These are phyloP conservation scores for Tenrec ecaudatus DNA, from an alignment of 2,113 vertebrate genomes.

Conservation along the genomic window DNA sequence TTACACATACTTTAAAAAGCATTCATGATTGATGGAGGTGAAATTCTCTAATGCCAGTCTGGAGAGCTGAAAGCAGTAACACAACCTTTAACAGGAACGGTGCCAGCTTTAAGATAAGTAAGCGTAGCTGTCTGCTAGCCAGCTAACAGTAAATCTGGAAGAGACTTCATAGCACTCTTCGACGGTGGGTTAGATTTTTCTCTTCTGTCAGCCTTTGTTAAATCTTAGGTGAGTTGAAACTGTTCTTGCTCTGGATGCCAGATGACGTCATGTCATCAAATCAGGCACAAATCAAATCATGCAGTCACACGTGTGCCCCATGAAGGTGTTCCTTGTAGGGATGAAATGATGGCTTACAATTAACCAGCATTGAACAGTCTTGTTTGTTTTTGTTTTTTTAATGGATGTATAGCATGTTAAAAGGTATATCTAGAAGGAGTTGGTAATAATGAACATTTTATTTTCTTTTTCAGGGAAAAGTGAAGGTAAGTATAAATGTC, in stretches of 20 bases:
- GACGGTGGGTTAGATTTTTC: neutral
- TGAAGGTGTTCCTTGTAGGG: neutral
- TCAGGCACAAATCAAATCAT: neutral
- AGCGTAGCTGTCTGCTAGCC: neutral
- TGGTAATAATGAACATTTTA: slow-evolving; percentile 60
- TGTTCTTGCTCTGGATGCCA: neutral
- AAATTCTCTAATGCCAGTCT: slow-evolving; percentile 21
- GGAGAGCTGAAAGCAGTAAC: slow-evolving; percentile 24
- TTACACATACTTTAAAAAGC: slow-evolving; percentile 50
- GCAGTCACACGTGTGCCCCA: neutral
- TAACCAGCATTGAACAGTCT: neutral
- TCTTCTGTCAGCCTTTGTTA: neutral
- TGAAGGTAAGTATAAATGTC: slow-evolving; percentile 76
- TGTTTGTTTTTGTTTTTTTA: neutral
- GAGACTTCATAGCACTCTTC: neutral
- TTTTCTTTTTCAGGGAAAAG: slow-evolving; percentile 81
- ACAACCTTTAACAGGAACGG: slow-evolving; percentile 38
- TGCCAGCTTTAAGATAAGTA: slow-evolving; percentile 48
- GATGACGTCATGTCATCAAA: neutral
- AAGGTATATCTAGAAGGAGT: neutral
- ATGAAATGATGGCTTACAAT: neutral
- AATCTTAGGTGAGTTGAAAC: neutral
- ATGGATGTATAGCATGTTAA: slow-evolving; percentile 4
- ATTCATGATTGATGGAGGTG: neutral
- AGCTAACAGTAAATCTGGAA: neutral